Base-by-base conservation (phyloP, 2,797 vertebrate genomes). In the Acomys russatus region DNA sequence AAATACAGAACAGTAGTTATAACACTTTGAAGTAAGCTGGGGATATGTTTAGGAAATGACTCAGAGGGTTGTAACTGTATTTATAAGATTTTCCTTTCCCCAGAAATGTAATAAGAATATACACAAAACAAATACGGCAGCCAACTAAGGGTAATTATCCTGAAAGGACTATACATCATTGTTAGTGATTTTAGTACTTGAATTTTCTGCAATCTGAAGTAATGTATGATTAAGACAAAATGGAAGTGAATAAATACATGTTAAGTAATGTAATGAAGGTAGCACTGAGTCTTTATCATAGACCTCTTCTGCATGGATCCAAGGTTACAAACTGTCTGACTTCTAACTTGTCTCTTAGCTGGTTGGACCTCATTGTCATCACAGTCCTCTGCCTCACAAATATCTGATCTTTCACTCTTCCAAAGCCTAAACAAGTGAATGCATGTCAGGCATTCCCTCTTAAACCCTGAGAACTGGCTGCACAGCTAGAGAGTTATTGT, bases 271-370 rank as follows among this genome's bases (percentile, higher is more conserved):
- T 5, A 91, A 49, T 68, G 38, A 73, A 85, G 18, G 11, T 12
- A 28, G 17, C 59, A 14, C 1, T 4, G 6, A 33, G 9, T 54
- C 18, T 1, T 0, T 23, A 9, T 33, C 12, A 7, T 1, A 2
- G 9, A 15, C 35, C 1, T 49, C 22, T 10, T 6, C 78, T 44
- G 4, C 0, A 11, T 54, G 9, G 10, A 68, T 0, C 20, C 23
- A 38, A 20, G 18, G 4, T 25, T 88, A 35, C 6, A 5, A 25
- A 35, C 2, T 35, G 5, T 7, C 25, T 20, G 5, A 14, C 33
- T 14, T 63, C 82, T 76, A 12, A 14, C 1, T 9, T 18, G 18
- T 76, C 1, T 38, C 2, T 8, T 5, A n/a, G 3, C 18, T 70
- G 25, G 1, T 30, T 63, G 56, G 11, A 10, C 14, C 2, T 25